These are phyloP conservation scores for Calyptomena viridis DNA, from an alignment of 2,113 vertebrate genomes.

Conservation along the genomic window DNA sequence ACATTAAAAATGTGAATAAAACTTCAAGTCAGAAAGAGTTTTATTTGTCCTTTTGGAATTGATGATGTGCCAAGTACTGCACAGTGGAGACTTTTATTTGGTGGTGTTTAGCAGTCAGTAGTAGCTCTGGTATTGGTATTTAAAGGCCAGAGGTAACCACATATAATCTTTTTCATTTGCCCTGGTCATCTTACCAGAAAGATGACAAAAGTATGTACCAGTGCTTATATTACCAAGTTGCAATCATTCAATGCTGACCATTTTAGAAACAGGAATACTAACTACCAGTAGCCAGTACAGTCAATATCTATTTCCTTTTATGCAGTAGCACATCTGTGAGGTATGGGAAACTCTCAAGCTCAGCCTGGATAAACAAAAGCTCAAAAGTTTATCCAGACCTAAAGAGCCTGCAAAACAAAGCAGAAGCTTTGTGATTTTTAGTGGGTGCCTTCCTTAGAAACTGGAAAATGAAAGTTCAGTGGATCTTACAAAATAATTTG, in stretches of 20 bases:
- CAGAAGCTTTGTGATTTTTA: neutral
- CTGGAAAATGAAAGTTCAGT: neutral
- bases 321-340: neutral
- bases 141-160: neutral
- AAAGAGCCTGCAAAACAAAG: neutral
- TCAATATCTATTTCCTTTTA: neutral
- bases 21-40: neutral
- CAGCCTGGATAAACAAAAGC: neutral
- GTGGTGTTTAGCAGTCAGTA: neutral
- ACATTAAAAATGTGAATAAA: neutral
- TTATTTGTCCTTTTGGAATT: neutral
- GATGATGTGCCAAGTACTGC: neutral
- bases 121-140: neutral
- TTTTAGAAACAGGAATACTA: neutral
- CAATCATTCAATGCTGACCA: neutral
- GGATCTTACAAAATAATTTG: neutral
- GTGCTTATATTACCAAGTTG: neutral
- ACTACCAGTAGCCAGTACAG: fast-evolving
- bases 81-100: neutral
- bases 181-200: neutral
- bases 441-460: neutral
- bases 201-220: neutral
- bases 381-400: neutral
- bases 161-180: neutral
- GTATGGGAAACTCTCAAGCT: neutral